These are phyloP conservation scores for Rhinopomastus cyanomelas DNA, from an alignment of 2,113 vertebrate species.

Conservation along the genomic window DNA sequence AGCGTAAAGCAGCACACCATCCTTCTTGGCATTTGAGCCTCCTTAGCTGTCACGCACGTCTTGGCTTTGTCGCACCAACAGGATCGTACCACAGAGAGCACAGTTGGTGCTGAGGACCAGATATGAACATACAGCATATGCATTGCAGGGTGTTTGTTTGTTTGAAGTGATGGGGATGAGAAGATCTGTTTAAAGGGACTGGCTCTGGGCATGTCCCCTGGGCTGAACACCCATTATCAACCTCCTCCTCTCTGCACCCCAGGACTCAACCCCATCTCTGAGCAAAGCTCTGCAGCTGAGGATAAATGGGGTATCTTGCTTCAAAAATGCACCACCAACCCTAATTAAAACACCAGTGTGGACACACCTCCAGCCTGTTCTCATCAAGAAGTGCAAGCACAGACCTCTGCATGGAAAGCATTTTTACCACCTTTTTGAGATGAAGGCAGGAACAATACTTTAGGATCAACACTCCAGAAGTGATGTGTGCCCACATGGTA, in stretches of 20 bases:
- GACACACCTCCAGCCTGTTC: not conserved
- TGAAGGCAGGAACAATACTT: not conserved
- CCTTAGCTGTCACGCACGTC: not conserved
- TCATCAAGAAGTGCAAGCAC: not conserved
- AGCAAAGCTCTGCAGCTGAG: not conserved
- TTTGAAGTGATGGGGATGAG: rapidly evolving
- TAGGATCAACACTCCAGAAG: not conserved
- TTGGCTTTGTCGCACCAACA: not conserved
- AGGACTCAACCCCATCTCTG: not conserved
- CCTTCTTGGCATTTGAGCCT: not conserved
- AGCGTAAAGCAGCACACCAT: not conserved
- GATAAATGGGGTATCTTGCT: not conserved
- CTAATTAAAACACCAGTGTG: not conserved
- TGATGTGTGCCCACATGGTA: not conserved
- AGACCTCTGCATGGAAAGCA: rapidly evolving
- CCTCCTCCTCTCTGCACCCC: not conserved
- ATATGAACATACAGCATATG: not conserved
- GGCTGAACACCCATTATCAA: not conserved
- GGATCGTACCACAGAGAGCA: not conserved
- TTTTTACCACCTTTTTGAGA: not conserved
- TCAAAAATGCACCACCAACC: not conserved
- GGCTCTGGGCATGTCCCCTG: not conserved
- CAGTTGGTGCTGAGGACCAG: not conserved
- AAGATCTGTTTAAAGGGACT: not conserved
- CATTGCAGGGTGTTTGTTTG: not conserved